Base-by-base conservation (phyloP, 2,797 vertebrate genomes). In the Remorina albescens region DNA sequence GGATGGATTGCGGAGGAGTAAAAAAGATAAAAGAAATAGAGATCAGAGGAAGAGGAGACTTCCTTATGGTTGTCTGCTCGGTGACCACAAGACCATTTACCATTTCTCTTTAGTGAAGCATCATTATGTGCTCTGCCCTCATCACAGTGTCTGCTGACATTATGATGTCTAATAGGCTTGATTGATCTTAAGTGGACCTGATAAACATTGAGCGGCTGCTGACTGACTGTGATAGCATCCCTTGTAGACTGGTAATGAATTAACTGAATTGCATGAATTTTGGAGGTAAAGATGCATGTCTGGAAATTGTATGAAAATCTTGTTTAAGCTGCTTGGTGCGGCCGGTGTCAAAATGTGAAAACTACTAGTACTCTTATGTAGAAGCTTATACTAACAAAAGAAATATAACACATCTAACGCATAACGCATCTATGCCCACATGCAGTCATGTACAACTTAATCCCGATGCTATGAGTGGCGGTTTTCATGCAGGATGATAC, bases 121-220 rank as follows among this genome's bases (percentile, higher is more conserved):
- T 91, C 83, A 88, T 91, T 88, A 91, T 71, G 71, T 59, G 72
- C 79, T 80, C 66, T 39, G 77, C 72, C 81, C 83, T 84, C 86
- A 76, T 84, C 78, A 49, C 81, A 58, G 72, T 69, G 76, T 88
- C 86, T 91, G 82, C 74, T 76, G 74, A 86, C 88, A 83, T 90
- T 90, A 92, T 90, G 87, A 89, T 89, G 83, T 84, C 87, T 92
- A 92, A 89, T 86, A 81, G 89, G 69, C 80, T 64, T 91, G 86
- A 93, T 93, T 91, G 86, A 82, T 88, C 86, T 90, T 93, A 93
- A 94, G 89, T 94, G 91, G 90, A 85, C 78, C 88, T 91, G 89
- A 94, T 93, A 91, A 92, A 94, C 88, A 91, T 57, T 65, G 90
- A 94, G 87, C 90, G 91, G 92, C 87, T 91, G 86, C 89, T 90